Evolutionary conservation across 2,113 vertebrate genomes (phyloP).

Genomic region (Podiceps cristatus): DNA sequence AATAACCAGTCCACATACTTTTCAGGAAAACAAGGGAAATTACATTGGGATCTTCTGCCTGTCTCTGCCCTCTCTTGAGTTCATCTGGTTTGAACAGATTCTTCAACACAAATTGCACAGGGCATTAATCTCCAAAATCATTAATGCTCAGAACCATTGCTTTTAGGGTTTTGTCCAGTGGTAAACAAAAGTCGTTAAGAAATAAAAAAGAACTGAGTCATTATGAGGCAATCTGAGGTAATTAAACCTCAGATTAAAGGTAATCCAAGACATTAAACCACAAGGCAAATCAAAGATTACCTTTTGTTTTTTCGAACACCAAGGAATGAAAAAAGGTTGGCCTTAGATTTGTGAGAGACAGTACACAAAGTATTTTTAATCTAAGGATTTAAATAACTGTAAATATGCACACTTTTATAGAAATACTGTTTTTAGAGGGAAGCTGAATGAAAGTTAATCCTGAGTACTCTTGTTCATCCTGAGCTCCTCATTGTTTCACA

Average conservation of each 20-base stretch:
- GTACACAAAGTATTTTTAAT: not conserved
- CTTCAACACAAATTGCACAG: not conserved
- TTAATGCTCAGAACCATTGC: not conserved
- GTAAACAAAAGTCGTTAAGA: not conserved
- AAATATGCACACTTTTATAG: not conserved
- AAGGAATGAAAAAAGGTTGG: not conserved
- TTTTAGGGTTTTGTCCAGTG: not conserved
- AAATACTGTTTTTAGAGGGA: not conserved
- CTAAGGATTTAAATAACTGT: not conserved
- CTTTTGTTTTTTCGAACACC: not conserved
- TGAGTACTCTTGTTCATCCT: not conserved
- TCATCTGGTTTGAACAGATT: not conserved
- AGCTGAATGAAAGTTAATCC: not conserved
- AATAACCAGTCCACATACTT: not conserved
- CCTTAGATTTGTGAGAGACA: not conserved
- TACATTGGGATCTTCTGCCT: not conserved
- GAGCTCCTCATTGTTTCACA: not conserved
- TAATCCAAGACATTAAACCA: not conserved
- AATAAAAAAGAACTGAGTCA: not conserved
- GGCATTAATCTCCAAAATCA: not conserved
- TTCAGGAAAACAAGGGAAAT: not conserved
- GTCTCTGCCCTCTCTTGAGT: not conserved
- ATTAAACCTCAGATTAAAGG: not conserved
- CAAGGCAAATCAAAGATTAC: not conserved
- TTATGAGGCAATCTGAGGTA: not conserved